Evolutionary conservation across 1,140 invertebrate species (phyloP).

Genomic region (Sinonovacula constricta): DNA sequence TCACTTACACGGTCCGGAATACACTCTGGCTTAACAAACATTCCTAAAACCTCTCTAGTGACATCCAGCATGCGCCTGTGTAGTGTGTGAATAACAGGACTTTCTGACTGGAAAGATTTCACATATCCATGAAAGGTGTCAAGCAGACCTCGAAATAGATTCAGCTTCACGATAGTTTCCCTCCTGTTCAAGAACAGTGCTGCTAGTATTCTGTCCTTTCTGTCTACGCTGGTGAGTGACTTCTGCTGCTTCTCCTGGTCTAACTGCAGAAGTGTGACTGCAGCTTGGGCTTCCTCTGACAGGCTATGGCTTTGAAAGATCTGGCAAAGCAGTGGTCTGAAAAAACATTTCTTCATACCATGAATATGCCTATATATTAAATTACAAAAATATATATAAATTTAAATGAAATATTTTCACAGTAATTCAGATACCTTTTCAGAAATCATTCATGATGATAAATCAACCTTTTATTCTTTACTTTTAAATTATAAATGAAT

Average conservation of each 20-base stretch:
- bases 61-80: neutral
- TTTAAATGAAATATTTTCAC: too few relatives aligned
- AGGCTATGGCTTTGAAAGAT: neutral
- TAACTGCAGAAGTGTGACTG: neutral
- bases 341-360: too few relatives aligned
- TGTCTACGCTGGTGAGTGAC: neutral
- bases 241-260: constrained; percentile 1
- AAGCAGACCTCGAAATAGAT: neutral
- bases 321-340: neutral
- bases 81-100: constrained; percentile 8
- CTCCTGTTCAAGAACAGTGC: neutral
- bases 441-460: too few relatives aligned
- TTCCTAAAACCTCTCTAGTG: neutral
- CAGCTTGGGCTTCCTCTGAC: constrained; percentile 8
- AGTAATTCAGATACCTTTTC: too few relatives aligned
- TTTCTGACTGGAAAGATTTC: constrained; percentile 12
- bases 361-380: too few relatives aligned
- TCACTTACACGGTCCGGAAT: neutral
- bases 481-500: too few relatives aligned
- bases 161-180: neutral
- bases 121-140: neutral
- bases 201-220: neutral
- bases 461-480: too few relatives aligned
- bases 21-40: constrained; percentile 6
- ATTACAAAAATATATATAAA: too few relatives aligned